These are phyloP conservation scores for Automeris io DNA, from an alignment of 2,888 invertebrate genomes.

Conservation along the genomic window DNA sequence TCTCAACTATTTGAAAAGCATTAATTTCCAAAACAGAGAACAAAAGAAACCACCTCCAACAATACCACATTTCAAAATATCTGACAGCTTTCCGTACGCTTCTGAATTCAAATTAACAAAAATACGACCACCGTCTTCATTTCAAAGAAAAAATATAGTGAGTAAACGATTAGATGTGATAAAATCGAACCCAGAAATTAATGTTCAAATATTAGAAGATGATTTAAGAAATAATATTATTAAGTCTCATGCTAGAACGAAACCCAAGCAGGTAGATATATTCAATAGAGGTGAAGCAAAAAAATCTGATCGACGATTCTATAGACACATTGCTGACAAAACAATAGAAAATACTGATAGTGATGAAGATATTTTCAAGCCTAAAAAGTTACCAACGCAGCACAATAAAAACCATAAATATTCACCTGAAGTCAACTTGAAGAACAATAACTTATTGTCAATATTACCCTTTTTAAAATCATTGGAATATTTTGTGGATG, in stretches of 20 bases:
- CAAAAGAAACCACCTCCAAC: conserved; percentile 43
- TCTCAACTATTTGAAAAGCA: conserved; percentile 56
- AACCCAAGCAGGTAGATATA: conserved; percentile 45
- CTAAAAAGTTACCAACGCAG: conserved; percentile 20
- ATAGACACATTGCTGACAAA: conserved; percentile 30
- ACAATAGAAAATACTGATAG: conserved; percentile 23
- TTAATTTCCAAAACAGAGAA: conserved; percentile 39
- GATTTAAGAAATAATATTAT: conserved; percentile 43
- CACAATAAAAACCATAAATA: conserved; percentile 19
- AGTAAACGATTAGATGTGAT: conserved; percentile 30
- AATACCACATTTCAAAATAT: conserved; percentile 43
- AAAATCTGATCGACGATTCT: conserved; percentile 32
- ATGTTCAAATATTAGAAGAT: conserved; percentile 52
- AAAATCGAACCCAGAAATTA: conserved; percentile 49
- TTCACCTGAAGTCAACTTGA: conserved; percentile 19
- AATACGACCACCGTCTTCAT: conserved; percentile 36
- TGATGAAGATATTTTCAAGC: conserved; percentile 16
- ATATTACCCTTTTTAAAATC: conserved; percentile 56
- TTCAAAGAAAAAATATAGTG: conserved; percentile 39
- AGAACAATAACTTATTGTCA: conserved; percentile 32
- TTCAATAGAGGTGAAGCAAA: conserved; percentile 37
- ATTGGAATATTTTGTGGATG: conserved; percentile 39
- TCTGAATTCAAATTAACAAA: conserved; percentile 45
- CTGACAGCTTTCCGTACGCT: conserved; percentile 52
- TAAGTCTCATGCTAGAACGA: conserved; percentile 38